Percentiles rank a stretch among this genome's conserved stretches.
Evolutionary conservation across 2,113 vertebrate species (phyloP).

Genomic region (Channa maculata): DNA sequence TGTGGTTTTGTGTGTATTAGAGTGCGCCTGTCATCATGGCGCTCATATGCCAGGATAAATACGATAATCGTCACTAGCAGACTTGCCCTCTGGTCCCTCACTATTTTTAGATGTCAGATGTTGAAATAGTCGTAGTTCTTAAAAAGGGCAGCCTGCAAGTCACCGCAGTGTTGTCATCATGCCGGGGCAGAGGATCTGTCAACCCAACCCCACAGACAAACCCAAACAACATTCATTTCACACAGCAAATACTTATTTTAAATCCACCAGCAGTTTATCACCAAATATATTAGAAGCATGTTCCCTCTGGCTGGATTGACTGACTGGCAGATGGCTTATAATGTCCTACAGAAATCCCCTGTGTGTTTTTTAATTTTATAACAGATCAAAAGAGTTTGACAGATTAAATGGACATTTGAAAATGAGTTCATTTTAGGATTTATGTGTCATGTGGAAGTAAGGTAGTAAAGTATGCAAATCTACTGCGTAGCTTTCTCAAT

Average conservation of each 20-base stretch:
- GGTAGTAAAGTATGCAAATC: not conserved
- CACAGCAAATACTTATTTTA: slow-evolving; percentile 13
- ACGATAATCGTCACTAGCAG: slow-evolving; percentile 38
- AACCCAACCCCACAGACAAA: slow-evolving; percentile 18
- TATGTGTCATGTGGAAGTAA: not conserved
- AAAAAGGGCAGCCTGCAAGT: slow-evolving; percentile 63
- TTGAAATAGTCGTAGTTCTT: slow-evolving; percentile 67
- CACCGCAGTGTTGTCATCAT: slow-evolving; percentile 16
- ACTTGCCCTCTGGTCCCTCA: slow-evolving; percentile 32
- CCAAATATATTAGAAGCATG: slow-evolving; percentile 5
- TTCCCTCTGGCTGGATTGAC: slow-evolving; percentile 17
- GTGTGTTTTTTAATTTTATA: not conserved
- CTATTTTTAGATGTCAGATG: slow-evolving; percentile 73
- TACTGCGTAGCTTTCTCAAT: too few relatives aligned
- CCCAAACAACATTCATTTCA: slow-evolving; percentile 47
- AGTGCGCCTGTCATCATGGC: slow-evolving; percentile 27
- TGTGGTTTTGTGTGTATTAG: slow-evolving; percentile 8
- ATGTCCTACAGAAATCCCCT: not conserved
- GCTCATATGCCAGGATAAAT: slow-evolving; percentile 32
- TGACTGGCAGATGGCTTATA: slow-evolving; percentile 6
- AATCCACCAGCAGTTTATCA: slow-evolving; percentile 22
- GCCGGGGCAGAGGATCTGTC: slow-evolving; percentile 28
- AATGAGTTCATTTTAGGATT: not conserved
- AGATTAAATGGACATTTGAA: not conserved
- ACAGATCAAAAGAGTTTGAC: slow-evolving; percentile 7